Evolutionary conservation across 2,888 invertebrate species (phyloP).

Genomic region (Spodoptera picta): DNA sequence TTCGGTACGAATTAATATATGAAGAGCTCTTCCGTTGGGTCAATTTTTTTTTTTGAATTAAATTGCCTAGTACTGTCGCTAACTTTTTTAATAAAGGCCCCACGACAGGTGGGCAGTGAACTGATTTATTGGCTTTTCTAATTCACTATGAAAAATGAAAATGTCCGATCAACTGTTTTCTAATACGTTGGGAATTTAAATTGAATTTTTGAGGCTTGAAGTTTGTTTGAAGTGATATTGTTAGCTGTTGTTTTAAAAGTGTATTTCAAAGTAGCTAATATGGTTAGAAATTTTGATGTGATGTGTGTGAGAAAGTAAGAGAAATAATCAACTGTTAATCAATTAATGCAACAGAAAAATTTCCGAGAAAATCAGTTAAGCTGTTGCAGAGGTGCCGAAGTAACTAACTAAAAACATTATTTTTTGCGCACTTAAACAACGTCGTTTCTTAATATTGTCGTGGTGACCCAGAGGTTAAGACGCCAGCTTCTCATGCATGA

Average conservation of each 20-base stretch:
- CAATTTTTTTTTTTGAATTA: slow-evolving; percentile 69
- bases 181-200: slow-evolving; percentile 52
- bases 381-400: too few relatives aligned
- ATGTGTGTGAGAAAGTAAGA: too few relatives aligned
- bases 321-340: too few relatives aligned
- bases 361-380: too few relatives aligned
- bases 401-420: too few relatives aligned
- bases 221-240: slow-evolving; percentile 10
- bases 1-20: slow-evolving; percentile 60
- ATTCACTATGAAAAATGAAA: slow-evolving; percentile 67
- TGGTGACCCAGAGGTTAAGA: too few relatives aligned
- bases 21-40: slow-evolving; percentile 55
- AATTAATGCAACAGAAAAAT: too few relatives aligned
- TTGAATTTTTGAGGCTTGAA: slow-evolving; percentile 8
- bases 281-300: too few relatives aligned
- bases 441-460: too few relatives aligned
- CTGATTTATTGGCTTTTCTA: slow-evolving; percentile 78
- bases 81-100: slow-evolving; percentile 83
- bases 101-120: slow-evolving; percentile 74
- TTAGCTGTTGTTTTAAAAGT: neutral
- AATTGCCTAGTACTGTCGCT: slow-evolving; percentile 68
- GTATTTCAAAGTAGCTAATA: too few relatives aligned
- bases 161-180: slow-evolving; percentile 57
- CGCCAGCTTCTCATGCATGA: too few relatives aligned
- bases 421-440: too few relatives aligned